Evolutionary conservation across 2,888 invertebrate species (phyloP).

Genomic region (Muscina levida): DNA sequence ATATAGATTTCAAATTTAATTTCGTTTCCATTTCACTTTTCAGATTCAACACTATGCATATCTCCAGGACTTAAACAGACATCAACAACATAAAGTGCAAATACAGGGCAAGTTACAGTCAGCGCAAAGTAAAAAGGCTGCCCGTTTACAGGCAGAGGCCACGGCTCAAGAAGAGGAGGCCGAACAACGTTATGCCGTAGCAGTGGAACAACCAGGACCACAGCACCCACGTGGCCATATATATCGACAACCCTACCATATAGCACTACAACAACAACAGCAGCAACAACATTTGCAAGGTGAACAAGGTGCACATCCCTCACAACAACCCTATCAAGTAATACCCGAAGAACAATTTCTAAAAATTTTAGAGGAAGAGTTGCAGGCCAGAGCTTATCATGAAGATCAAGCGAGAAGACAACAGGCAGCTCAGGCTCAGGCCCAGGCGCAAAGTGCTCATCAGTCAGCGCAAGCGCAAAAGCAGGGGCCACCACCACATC

Average conservation of each 20-base stretch:
- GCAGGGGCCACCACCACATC: constrained; percentile 67
- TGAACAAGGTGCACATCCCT: constrained; percentile 55
- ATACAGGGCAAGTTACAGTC: constrained; percentile 57
- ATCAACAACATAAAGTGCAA: constrained; percentile 68
- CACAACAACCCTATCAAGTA: constrained; percentile 75
- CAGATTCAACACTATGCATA: constrained; percentile 78
- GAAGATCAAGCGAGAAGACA: constrained; percentile 73
- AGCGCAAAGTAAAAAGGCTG: constrained; percentile 44
- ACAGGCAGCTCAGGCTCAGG: constrained; percentile 63
- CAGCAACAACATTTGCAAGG: constrained; percentile 68
- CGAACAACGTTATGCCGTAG: constrained; percentile 74
- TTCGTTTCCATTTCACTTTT: too few species aligned
- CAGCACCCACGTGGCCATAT: constrained; percentile 61
- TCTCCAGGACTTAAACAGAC: constrained; percentile 76
- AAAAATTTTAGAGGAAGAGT: constrained; percentile 76
- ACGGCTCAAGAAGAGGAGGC: constrained; percentile 72
- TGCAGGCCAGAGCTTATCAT: constrained; percentile 76
- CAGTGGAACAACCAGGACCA: constrained; percentile 71
- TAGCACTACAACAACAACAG: constrained; percentile 37
- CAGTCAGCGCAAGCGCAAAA: constrained; percentile 54
- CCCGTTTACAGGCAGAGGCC: constrained; percentile 14
- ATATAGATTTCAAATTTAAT: too few species aligned
- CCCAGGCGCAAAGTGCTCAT: constrained; percentile 59
- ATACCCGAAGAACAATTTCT: constrained; percentile 78
- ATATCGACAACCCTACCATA: constrained; percentile 66